These are phyloP conservation scores for Nephrotoma flavescens DNA, from an alignment of 2,888 invertebrate genomes.

Conservation along the genomic window DNA sequence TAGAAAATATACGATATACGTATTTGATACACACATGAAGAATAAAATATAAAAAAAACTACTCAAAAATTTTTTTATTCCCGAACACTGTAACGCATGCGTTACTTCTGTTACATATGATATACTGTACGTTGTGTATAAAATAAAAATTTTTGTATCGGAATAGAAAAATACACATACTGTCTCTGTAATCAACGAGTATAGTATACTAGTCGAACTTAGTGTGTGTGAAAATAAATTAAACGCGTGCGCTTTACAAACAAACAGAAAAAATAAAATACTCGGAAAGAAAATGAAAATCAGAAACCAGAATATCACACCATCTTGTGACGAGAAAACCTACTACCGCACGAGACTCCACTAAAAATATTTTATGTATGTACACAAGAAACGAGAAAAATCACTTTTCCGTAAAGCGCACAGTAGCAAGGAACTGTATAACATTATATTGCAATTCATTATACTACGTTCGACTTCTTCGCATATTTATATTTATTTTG, in stretches of 20 bases:
- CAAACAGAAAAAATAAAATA: background rate
- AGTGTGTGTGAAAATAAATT: background rate
- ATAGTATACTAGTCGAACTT: background rate
- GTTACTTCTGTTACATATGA: slow-evolving; percentile 3
- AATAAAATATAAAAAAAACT: slow-evolving; percentile 2
- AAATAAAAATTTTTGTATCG: background rate
- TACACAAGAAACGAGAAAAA: background rate
- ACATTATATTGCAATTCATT: background rate
- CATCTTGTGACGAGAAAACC: slow-evolving; percentile 3
- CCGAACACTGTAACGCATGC: slow-evolving; percentile 1
- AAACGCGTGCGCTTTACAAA: slow-evolving; percentile 5
- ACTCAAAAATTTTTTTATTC: background rate
- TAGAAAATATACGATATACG: slow-evolving; percentile 6
- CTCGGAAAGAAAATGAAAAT: background rate
- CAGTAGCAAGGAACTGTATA: background rate
- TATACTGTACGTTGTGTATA: background rate
- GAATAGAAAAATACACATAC: background rate
- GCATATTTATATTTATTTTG: background rate
- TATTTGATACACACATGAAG: slow-evolving; percentile 8
- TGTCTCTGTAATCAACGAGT: background rate
- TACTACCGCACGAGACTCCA: background rate
- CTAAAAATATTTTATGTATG: background rate
- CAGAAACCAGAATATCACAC: slow-evolving; percentile 1
- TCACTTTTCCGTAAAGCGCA: background rate
- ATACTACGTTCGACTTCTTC: background rate